A percentile compares a stretch with the other conserved stretches of the same genome.
Evolutionary conservation across 2,888 invertebrate species (phyloP).

Genomic region (Abrostola triplasia): DNA sequence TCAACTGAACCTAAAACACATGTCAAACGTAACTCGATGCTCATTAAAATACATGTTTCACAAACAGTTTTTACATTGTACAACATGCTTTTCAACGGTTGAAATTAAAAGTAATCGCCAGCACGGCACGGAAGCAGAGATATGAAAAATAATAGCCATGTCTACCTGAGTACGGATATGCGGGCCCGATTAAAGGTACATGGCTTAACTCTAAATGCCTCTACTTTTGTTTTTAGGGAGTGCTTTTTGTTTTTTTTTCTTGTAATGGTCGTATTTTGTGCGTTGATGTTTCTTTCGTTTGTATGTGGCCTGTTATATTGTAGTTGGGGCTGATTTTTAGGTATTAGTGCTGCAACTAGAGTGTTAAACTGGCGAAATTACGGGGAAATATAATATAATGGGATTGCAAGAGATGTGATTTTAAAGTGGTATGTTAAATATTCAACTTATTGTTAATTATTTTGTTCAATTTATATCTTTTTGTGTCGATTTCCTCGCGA

Average conservation of each 20-base stretch:
- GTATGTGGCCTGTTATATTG: background rate
- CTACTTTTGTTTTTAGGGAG: conserved; percentile 57
- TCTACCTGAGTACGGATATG: conserved; percentile 69
- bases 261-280: background rate
- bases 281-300: background rate
- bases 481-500: too few relatives aligned
- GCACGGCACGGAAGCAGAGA: conserved; percentile 74
- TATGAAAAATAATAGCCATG: conserved; percentile 80
- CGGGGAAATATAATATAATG: too few relatives aligned
- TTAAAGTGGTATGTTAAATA: too few relatives aligned
- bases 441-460: too few relatives aligned
- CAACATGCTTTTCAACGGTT: conserved; percentile 76
- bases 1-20: conserved; percentile 69
- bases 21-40: conserved; percentile 71
- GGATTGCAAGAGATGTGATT: too few relatives aligned
- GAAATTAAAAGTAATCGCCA: conserved; percentile 83
- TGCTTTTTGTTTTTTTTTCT: conserved; percentile 48
- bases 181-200: conserved; percentile 68
- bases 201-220: conserved; percentile 64
- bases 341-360: too few relatives aligned
- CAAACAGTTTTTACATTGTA: conserved; percentile 75
- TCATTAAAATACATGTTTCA: conserved; percentile 74
- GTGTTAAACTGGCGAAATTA: too few relatives aligned
- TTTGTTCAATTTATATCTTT: too few relatives aligned
- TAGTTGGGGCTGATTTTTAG: too few relatives aligned